Evolutionary conservation across 2,888 invertebrate species (phyloP), one percentile per base, ranked within the genome.

Genomic region (Chymomyza caudatula): DNA sequence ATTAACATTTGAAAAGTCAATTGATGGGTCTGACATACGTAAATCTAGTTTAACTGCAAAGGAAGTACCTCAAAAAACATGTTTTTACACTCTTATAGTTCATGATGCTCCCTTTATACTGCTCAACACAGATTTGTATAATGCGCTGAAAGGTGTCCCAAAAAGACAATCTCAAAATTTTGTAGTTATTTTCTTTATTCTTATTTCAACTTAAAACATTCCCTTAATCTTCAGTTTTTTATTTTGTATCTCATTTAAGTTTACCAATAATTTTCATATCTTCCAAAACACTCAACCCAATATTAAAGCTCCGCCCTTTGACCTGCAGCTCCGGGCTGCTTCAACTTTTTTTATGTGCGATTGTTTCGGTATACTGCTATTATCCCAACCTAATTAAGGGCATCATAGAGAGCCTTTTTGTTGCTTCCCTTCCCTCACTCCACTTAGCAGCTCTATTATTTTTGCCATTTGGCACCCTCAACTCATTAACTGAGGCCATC

Each of bases 401-500:
- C 29, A 37, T 11, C 8, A 4, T 1, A 37, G 11, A 8, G 29
- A 37, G 29, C 29, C 29, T 37, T 37, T 37, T 37, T 37, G 29
- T 37, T 3, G 29, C 4, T 37, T 8, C 29, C 29, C 29, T 37
- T 37, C 29, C 29, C 0, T 11, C 11, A 11, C 11, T 37, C 11
- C 8, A 11, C 29, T 37, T 8, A 37, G 29, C 29, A 37, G 11
- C 2, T 37, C 11, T 37, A 37, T 37, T 37, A 37, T 37, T 11
- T 55, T 55, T 17, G 55, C 22, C 42, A 20, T 37, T 55, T 23
- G 20, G 8, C n/a, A 20, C 42, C 22, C 25, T 15, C 19, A 51
- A 68, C 70, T 68, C 63, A 62, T 74, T 67, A 59, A 55, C 56
- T 63, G 59, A 4, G 20, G 25, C 57, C 70, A 82, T 79, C 61